Evolutionary conservation across 2,113 vertebrate species (phyloP), one percentile per base, ranked within the genome.

Genomic region (Channa argus): DNA sequence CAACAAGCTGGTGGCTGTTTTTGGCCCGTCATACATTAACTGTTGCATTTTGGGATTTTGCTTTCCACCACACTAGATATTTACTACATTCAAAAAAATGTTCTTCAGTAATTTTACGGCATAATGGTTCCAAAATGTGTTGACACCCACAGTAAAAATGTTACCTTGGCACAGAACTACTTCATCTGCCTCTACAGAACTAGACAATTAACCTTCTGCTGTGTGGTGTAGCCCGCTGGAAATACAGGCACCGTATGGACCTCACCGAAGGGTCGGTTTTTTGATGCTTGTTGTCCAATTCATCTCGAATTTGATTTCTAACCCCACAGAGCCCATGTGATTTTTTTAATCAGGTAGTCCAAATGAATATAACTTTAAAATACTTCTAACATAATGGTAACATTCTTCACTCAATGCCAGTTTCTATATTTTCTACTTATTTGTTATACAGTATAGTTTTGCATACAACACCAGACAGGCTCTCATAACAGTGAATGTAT

Each of bases 1-100:
- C 68, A 87, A 71, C 77, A 75, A 72, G 51, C 72, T 44, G 43
- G 68, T 68, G 70, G 54, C 62, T 63, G 75, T 69, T 77, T 70
- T 56, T 54, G 53, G 14, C 46, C 24, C 0, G 6, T 53, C 47
- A 60, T 61, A 75, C 64, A 63, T 73, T 54, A 38, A 66, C 62
- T 60, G 34, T 77, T 59, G 43, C 10, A 8, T 55, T 51, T 54
- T 62, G 12, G 41, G 36, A 75, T 1, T 4, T 65, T 0, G 60
- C 33, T 45, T 0, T 50, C 39, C 11, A 8, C 6, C 33, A 4
- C 8, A 54, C 6, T 15, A 38, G 59, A 73, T 24, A 24, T 24
- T 12, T 24, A 24, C 24, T 24, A 24, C 24, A 24, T 24, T 24
- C 1, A 24, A 24, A 1, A 24, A 24, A 24, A 24, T 24, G 24